Evolutionary conservation across 1,140 invertebrate species (phyloP).

Genomic region (Nephila pilipes): DNA sequence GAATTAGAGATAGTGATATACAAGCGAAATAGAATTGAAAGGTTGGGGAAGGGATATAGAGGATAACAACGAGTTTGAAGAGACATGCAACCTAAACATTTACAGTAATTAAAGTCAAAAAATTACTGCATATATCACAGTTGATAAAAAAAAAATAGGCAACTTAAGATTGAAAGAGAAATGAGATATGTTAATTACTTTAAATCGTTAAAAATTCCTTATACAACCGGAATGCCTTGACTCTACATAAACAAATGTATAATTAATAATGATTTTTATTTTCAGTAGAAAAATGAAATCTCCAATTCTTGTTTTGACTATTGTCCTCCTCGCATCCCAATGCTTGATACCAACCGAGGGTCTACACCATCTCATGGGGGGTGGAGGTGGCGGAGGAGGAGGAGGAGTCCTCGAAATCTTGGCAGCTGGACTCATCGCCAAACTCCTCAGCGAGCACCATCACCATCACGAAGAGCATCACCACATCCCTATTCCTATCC

Average conservation of each 20-base stretch:
- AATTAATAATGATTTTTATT: not conserved
- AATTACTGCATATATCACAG: no score
- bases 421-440: conserved; percentile 20
- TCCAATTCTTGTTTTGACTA: not conserved
- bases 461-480: conserved; percentile 27
- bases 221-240: no score
- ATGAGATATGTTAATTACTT: no score
- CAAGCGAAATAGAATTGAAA: no score
- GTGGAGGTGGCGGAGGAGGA: not conserved
- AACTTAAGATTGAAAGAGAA: no score
- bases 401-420: not conserved
- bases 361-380: not conserved
- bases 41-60: no score
- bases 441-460: conserved; percentile 1
- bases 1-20: no score
- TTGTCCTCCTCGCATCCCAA: conserved; percentile 3
- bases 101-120: no score
- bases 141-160: no score
- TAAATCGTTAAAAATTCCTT: no score
- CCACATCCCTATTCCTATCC: conserved; percentile 30
- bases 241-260: not conserved
- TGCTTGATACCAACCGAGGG: not conserved
- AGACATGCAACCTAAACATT: no score
- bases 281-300: conserved; percentile 1
- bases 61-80: no score